Evolutionary conservation across 1,140 invertebrate species (phyloP), one percentile per base, ranked within the genome.

Genomic region (Laupala kohalensis): DNA sequence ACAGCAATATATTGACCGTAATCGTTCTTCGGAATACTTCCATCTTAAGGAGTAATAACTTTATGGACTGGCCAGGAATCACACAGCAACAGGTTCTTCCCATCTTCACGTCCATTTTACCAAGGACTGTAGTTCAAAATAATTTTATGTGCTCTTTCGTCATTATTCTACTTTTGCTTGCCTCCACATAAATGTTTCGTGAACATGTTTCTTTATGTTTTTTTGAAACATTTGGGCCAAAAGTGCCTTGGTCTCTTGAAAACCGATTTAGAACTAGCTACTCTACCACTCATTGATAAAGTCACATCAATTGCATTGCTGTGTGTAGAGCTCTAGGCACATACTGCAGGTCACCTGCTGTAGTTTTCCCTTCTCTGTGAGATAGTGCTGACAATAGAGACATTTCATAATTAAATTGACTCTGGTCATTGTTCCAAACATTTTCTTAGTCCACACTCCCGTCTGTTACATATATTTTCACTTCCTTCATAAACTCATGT

Each of bases 351-450:
- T 9, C n/a, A 64, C n/a, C 64, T 23, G 19, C 19, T 9, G 9
- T 23, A 64, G 64, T 64, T 64, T 64, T 64, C 64, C n/a, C 64
- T 64, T n/a, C 64, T 64, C 64, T 64, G 6, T 23, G 64, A 64
- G 6, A 9, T 64, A 64, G n/a, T 64, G n/a, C n/a, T 64, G 19
- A 64, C 64, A 64, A 64, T 64, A 5, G n/a, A 64, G 64, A 64
- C 64, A 64, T 64, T 64, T 64, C 64, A 64, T 9, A 64, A 64
- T 23, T 6, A 64, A 6, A 64, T 64, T 64, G 64, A 64, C 64
- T 64, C n/a, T 64, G 19, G 64, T 64, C 64, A 64, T n/a, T 9
- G 24, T 64, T 64, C 64, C 64, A 37, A n/a, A n/a, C n/a, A n/a
- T n/a, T n/a, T n/a, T n/a, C n/a, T n/a, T n/a, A n/a, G n/a, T n/a